Base-by-base conservation (phyloP, 2,888 invertebrate species). In the Artemia sp. region DNA sequence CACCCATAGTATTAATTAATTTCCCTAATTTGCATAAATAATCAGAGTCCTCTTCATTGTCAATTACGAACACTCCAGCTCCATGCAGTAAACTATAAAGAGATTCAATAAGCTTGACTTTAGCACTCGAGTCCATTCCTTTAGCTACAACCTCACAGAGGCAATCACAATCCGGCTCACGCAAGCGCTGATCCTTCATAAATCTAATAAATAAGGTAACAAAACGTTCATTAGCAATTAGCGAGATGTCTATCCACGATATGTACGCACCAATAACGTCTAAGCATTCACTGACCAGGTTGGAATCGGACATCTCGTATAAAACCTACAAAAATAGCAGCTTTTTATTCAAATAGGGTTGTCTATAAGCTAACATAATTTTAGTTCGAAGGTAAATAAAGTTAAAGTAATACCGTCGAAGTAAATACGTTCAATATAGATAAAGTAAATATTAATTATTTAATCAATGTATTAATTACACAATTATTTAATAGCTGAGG, bases 171-270 rank as follows among this genome's bases (percentile, higher is more conserved):
- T 82, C 81, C 52, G 80, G 77, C 73, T 81, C 82, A 52, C 81
- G 74, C 69, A 80, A 73, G 67, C 75, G 73, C 14, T 72, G 70
- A 52, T 52, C 51, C 38, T 51, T 68, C 73, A 82, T 74, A 72
- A 79, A 78, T 8, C 76, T 76, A 38, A 83, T 77, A 51, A 83
- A 76, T 14, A 81, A 76, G 6, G 78, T 75, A 51, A 83, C 81
- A 73, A 83, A 82, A 51, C 79, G 77, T 69, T 82, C 81, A 74
- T 83, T 83, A 66, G 82, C 83, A 38, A 84, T 80, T 52, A 83
- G 77, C 67, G 77, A 78, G 69, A 83, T 81, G 74, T 84, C 83
- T 70, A 84, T 83, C 84, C 84, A 84, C 2, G 82, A 80, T 12
- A 83, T 78, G 74, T 80, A 84, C 38, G 79, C 78, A 3, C 82